Evolutionary conservation across 2,113 vertebrate genomes (phyloP).

Genomic region (Phaethon lepturus): DNA sequence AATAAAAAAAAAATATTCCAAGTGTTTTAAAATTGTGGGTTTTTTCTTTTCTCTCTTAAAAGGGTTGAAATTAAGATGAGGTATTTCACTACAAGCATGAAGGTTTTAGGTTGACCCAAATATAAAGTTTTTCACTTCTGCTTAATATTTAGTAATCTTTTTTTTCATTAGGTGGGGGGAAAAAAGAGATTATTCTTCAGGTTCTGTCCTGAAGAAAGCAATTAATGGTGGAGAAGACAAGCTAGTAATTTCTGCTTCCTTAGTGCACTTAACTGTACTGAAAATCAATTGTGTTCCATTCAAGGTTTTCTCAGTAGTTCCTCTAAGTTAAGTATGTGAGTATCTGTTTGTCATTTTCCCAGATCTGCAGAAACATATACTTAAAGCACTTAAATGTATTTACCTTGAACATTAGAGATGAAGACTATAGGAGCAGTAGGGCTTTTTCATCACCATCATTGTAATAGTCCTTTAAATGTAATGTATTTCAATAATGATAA

Average conservation of each 20-base stretch:
- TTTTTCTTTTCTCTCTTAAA: background rate
- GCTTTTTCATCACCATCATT: background rate
- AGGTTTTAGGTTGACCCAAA: background rate
- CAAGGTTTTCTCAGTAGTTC: background rate
- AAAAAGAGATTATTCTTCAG: background rate
- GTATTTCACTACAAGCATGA: background rate
- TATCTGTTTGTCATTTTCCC: background rate
- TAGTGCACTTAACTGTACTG: background rate
- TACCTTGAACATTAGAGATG: too few relatives aligned
- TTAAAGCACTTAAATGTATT: background rate
- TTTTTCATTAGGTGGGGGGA: rapidly evolving
- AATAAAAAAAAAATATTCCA: background rate
- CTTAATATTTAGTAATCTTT: background rate
- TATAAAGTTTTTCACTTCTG: background rate
- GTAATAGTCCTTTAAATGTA: background rate
- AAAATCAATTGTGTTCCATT: background rate
- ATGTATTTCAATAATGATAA: background rate
- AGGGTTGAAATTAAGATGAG: background rate
- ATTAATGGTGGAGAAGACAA: background rate
- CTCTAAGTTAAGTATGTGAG: background rate
- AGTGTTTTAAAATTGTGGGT: rapidly evolving
- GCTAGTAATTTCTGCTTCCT: background rate
- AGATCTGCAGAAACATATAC: background rate
- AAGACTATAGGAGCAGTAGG: background rate
- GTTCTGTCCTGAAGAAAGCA: background rate